These are phyloP conservation scores for Heliconius himera DNA, from an alignment of 1,140 invertebrate species.

Conservation along the genomic window DNA sequence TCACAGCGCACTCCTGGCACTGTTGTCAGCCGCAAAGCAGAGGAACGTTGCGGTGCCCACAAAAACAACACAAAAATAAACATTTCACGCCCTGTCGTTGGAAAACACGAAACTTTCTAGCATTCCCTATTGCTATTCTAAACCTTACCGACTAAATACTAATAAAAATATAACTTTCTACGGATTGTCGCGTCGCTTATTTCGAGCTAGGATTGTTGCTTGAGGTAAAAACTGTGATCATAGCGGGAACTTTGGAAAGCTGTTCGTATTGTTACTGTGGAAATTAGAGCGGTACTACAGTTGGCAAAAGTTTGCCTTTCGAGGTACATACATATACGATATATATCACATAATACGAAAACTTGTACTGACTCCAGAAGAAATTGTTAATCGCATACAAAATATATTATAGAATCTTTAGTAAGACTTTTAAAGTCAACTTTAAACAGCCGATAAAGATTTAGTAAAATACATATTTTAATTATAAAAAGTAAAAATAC, in stretches of 20 bases:
- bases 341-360: conserved; percentile 7
- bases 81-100: neutral
- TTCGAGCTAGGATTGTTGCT: conserved; percentile 28
- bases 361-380: conserved; percentile 10
- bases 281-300: conserved; percentile 20
- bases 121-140: conserved; percentile 10
- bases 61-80: conserved; percentile 25
- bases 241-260: conserved; percentile 14
- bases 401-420: no score
- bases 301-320: conserved; percentile 19
- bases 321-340: neutral
- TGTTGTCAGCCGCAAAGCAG: conserved; percentile 22
- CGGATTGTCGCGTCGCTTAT: conserved; percentile 29
- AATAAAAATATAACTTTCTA: conserved; percentile 32
- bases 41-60: neutral
- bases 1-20: conserved; percentile 21
- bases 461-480: neutral
- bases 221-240: conserved; percentile 29
- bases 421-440: no score
- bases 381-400: neutral
- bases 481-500: neutral
- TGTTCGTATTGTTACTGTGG: conserved; percentile 20
- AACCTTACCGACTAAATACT: conserved; percentile 19
- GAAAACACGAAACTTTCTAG: conserved; percentile 19
- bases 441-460: no score